Evolutionary conservation across 2,113 vertebrate species (phyloP), one percentile per base, ranked within the genome.

Genomic region (Pontoporia blainvillei): DNA sequence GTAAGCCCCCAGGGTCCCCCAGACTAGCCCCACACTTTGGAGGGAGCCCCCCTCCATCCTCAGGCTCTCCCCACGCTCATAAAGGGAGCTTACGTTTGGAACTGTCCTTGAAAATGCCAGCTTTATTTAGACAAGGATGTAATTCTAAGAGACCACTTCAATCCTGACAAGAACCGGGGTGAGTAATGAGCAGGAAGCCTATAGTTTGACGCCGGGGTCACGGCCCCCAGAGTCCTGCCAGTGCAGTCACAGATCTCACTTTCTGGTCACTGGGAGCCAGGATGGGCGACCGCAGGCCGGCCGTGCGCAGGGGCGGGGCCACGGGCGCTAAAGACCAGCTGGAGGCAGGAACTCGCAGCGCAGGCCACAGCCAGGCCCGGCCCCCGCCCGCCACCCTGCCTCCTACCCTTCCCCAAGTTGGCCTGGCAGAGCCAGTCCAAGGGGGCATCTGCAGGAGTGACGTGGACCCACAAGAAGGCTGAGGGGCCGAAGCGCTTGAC

Each of bases 81-180:
- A 39, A 54, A n/a, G 2, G 6, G 86, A 44, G 39, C 84, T 71
- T 89, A 39, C 84, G 52, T 46, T 54, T 46, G 92, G 92, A 66
- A 18, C 34, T 61, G 71, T 49, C 69, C 67, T 39, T 21, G 59
- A 49, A 17, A 31, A 15, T 39, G 78, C 59, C 11, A 10, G 84
- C 69, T 79, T 92, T 41, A 8, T 59, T 39, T 83, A 76, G 66
- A 62, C 79, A 83, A 71, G 92, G 87, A 39, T 46, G 86, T 87
- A 39, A 83, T 92, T 72, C 92, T 20, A 34, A 46, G 87, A 10
- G 67, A n/a, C 85, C 85, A 57, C 85, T 76, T 94, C 49, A 54
- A 64, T 57, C 85, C 64, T 0, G 0, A 71, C 79, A 13, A 41
- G 84, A 29, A n/a, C 6, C 7, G 20, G 67, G 85, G 8, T 25